Base-by-base conservation (phyloP, 2,888 invertebrate genomes). In the Drosophila kuntzei region DNA sequence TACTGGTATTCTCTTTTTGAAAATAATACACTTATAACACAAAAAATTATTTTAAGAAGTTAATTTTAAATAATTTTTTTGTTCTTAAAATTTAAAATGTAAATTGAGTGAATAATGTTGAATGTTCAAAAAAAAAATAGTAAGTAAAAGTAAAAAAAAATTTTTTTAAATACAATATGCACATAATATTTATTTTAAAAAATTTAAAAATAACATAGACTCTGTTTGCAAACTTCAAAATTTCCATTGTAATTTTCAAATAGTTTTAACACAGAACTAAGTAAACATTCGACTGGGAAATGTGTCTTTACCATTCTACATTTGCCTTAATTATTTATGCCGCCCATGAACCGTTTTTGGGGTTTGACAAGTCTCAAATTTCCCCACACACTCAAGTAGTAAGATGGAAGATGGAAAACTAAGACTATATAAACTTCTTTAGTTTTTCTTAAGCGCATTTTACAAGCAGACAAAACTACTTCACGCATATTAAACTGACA, bases 401-500 rank as follows among this genome's bases (percentile, higher is more conserved):
- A 14, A 39, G 11, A 41, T 12, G 41, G 18, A 14, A 39, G 11
- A 41, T 12, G 41, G 18, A 18, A 49, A 87, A 82, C 67, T 85
- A 76, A 68, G 87, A 86, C 83, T 54, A 60, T 55, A 61, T 67
- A 77, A 72, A 86, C 78, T 81, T 82, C 78, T 81, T 82, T 62
- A 71, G 83, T 72, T 88, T 77, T 89, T 78, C 81, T 75, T 87
- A 75, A 71, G 75, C 65, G 61, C 58, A 71, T 80, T 76, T 68
- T 66, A 61, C 74, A 78, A 61, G 82, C 72, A 66, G 69, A 67
- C 44, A 72, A 78, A 88, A 84, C 83, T 84, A 89, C 89, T 84
- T 89, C 87, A 88, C 89, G 83, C 83, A 84, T 88, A 84, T 88
- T 88, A 89, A 88, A 78, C 83, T 84, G 87, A 81, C 87, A 88